These are phyloP conservation scores for Macrosiphum euphorbiae DNA, from an alignment of 2,888 invertebrate genomes.

Conservation along the genomic window DNA sequence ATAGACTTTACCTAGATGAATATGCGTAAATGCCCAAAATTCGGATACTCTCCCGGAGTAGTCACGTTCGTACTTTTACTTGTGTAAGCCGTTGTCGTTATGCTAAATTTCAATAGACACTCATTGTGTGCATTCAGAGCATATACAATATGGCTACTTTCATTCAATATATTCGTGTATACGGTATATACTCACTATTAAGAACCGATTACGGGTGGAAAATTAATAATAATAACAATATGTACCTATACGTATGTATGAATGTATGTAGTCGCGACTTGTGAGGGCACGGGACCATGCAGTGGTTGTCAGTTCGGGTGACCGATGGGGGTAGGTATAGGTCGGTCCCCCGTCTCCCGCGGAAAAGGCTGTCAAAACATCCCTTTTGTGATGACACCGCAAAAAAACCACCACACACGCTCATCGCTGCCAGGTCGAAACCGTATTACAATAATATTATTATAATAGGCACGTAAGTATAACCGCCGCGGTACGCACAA, in stretches of 20 bases:
- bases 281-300: background rate
- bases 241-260: background rate
- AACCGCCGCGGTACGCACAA: background rate
- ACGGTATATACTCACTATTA: slow-evolving; percentile 5
- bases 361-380: slow-evolving; percentile 57
- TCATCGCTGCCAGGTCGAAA: background rate
- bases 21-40: background rate
- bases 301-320: background rate
- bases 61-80: background rate
- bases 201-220: background rate
- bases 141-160: background rate
- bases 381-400: slow-evolving; percentile 19
- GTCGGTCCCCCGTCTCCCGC: background rate
- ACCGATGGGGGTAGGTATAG: slow-evolving; percentile 7
- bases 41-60: background rate
- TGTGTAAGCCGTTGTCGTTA: background rate
- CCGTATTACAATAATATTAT: background rate
- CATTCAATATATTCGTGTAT: background rate
- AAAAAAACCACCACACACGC: slow-evolving; percentile 2
- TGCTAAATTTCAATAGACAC: background rate
- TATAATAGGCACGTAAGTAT: background rate
- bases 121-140: background rate
- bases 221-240: slow-evolving; percentile 7
- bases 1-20: background rate
- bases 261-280: background rate